These are phyloP conservation scores for Lacanobia wlatinum DNA, from an alignment of 2,888 invertebrate species.

Conservation along the genomic window DNA sequence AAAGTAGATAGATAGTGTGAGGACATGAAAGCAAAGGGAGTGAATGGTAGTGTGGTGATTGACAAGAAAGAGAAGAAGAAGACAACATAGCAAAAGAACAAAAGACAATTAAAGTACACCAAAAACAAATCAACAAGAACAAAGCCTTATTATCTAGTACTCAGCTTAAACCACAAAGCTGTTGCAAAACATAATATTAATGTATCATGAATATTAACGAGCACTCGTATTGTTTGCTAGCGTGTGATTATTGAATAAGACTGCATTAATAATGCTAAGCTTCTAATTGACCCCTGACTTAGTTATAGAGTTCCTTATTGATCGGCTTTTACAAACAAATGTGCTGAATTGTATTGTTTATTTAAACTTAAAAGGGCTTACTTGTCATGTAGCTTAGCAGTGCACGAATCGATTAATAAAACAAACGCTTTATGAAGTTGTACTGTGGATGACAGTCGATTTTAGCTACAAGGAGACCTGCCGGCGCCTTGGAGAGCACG, in stretches of 20 bases:
- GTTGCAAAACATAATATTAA: conserved; percentile 40
- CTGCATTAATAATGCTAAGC: conserved; percentile 49
- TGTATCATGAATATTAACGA: conserved; percentile 50
- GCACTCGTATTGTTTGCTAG: conserved; percentile 41
- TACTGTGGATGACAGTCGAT: background rate
- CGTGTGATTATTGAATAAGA: conserved; percentile 54
- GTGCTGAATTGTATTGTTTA: conserved; percentile 2
- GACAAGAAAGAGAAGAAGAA: too few species aligned
- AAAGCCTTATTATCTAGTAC: background rate
- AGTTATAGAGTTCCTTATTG: conserved; percentile 20
- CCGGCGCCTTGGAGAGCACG: background rate
- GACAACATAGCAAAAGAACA: too few species aligned
- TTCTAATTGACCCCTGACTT: conserved; percentile 55
- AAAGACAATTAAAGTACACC: background rate
- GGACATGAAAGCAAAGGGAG: too few species aligned
- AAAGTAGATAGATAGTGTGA: too few species aligned
- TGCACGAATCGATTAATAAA: background rate
- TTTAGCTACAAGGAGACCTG: background rate
- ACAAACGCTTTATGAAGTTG: too few species aligned
- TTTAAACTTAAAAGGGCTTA: background rate
- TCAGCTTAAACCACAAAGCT: conserved; percentile 15
- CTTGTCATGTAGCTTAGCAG: too few species aligned
- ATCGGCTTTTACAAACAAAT: conserved; percentile 10
- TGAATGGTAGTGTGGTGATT: too few species aligned
- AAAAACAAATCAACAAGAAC: background rate